These are phyloP conservation scores for Thalassaphorura encarpata DNA, from an alignment of 1,140 invertebrate species.

Conservation along the genomic window DNA sequence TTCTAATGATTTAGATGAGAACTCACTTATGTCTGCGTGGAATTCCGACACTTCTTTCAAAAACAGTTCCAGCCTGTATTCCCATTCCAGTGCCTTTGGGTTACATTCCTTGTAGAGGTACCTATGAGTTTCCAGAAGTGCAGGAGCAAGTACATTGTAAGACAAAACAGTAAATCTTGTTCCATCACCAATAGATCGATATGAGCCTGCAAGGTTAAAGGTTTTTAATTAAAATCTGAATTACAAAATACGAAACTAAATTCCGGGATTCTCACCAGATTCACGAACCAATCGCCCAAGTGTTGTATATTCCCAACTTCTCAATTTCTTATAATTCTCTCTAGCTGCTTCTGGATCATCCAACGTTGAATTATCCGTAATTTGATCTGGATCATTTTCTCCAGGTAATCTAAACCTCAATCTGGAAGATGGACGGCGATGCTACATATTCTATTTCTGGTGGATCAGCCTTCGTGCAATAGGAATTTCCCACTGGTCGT, in stretches of 20 bases:
- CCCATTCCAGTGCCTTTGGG: background rate
- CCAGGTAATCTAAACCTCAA: too few species aligned
- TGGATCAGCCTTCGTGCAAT: too few species aligned
- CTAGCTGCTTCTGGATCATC: too few species aligned
- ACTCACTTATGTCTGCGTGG: background rate
- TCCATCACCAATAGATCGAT: constrained; percentile 20
- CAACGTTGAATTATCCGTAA: too few species aligned
- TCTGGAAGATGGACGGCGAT: too few species aligned
- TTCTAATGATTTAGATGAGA: constrained; percentile 41
- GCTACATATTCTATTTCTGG: too few species aligned
- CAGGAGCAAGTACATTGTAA: constrained; percentile 83
- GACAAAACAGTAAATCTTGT: constrained; percentile 46
- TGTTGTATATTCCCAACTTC: constrained; percentile 24
- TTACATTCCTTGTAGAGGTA: constrained; percentile 60
- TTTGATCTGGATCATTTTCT: too few species aligned
- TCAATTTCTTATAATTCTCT: too few species aligned
- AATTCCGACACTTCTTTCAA: background rate
- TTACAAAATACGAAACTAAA: too few species aligned
- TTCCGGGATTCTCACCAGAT: background rate
- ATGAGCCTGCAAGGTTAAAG: too few species aligned
- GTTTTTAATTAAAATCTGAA: too few species aligned
- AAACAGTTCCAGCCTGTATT: background rate
- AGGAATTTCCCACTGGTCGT: too few species aligned
- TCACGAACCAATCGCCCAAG: constrained; percentile 10
- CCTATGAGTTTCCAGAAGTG: constrained; percentile 59